Conservation (phyloP, 2,113 vertebrate species). For the Saimiri boliviensis region DNA sequence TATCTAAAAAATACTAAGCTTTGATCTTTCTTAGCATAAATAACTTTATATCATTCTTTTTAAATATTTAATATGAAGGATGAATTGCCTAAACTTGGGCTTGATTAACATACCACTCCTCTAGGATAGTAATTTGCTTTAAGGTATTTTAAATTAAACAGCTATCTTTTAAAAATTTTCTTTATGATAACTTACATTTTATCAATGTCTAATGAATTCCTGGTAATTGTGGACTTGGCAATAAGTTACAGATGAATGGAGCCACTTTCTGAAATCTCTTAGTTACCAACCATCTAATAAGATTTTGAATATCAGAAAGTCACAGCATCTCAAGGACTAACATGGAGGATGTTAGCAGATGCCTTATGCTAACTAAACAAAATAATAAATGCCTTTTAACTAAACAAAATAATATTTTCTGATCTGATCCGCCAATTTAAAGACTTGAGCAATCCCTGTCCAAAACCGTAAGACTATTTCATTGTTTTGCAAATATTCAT, state of each 20-base stretch:
- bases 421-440: neutral
- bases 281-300: neutral
- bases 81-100: neutral
- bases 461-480: neutral
- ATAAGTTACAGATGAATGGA: neutral
- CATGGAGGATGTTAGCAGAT: neutral
- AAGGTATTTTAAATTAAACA: slow-evolving; percentile 8
- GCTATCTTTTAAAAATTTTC: neutral
- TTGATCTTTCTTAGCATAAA: neutral
- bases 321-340: neutral
- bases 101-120: neutral
- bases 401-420: neutral
- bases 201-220: neutral
- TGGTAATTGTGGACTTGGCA: neutral
- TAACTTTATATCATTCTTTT: neutral
- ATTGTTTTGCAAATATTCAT: neutral
- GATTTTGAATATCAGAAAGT: neutral
- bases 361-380: neutral
- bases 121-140: neutral
- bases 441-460: neutral
- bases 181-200: neutral
- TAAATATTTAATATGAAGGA: neutral
- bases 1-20: neutral
- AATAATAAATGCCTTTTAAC: neutral
- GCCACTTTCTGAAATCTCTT: neutral